phyloP scores from a whole-genome alignment of 2,113 vertebrate species.

The Chaetodon auriga region DNA sequence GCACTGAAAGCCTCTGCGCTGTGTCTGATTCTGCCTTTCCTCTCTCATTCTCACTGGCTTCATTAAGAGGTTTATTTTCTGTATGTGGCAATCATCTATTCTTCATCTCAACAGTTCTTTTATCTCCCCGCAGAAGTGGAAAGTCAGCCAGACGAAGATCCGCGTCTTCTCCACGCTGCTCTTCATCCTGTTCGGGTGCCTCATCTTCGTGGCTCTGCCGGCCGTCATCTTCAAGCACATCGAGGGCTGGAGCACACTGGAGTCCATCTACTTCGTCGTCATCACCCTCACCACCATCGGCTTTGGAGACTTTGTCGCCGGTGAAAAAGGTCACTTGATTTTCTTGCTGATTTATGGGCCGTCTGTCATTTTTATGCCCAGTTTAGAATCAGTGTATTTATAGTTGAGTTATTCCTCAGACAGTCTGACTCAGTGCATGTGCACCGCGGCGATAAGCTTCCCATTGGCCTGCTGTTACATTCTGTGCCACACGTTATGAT shows the following conservation, averaged over 20 bases:
- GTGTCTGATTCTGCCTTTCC: neutral
- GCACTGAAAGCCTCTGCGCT: neutral
- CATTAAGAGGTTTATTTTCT: constrained; percentile 21
- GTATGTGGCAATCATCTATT: neutral
- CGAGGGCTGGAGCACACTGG: constrained; percentile 96
- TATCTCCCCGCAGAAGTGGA: constrained; percentile 89
- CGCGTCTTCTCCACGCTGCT: constrained; percentile 97
- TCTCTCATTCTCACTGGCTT: neutral
- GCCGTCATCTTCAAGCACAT: constrained; percentile 98
- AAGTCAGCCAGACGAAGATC: constrained; percentile 99
- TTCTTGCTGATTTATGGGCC: neutral
- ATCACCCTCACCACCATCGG: constrained; percentile 99
- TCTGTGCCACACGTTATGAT: neutral
- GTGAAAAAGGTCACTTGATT: constrained; percentile 81
- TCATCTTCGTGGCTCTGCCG: constrained; percentile 96
- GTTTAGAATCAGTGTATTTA: constrained; percentile 31
- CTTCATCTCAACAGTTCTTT: neutral
- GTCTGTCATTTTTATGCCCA: constrained; percentile 27
- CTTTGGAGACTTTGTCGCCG: constrained; percentile 98
- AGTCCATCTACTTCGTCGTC: constrained; percentile 98
- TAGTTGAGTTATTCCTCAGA: constrained; percentile 28
- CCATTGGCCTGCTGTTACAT: neutral
- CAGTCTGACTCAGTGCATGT: constrained; percentile 36
- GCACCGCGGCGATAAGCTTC: neutral
- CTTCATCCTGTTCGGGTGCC: constrained; percentile 97